Evolutionary conservation across 2,797 vertebrate species (phyloP), one percentile per base, ranked within the genome.

Genomic region (Tarsius wallacei): DNA sequence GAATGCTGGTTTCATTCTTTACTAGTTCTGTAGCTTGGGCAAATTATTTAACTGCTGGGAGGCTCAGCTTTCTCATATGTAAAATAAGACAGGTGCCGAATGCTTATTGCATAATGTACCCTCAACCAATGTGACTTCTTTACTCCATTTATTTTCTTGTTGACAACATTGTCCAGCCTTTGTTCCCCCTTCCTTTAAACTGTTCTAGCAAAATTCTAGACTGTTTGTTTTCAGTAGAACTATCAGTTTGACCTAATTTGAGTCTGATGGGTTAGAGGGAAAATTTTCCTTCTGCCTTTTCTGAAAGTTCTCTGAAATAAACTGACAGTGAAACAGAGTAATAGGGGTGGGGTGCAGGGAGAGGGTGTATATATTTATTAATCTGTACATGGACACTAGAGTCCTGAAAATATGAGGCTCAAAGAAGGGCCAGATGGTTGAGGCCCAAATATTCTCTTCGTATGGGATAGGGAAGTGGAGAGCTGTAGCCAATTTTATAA

Each of bases 201-300:
- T 73, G 13, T 88, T 93, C n/a, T 51, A 47, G 64, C 47, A 96
- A 53, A 82, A 82, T 47, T 81, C 21, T 77, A 84, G 78, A 73
- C 36, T 77, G 14, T 76, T 22, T 82, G 14, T 76, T 33, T 93
- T 33, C 83, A 77, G 21, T 94, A 80, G 33, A 93, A 77, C 12
- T 91, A 64, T 90, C 17, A 70, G 21, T 87, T 87, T 85, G 64
- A n/a, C 47, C 22, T 93, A 70, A 93, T 89, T 47, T 86, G 26
- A 77, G 16, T 57, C 53, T 80, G 55, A 5, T 10, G 7, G 53
- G n/a, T 8, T 14, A 55, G 22, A 26, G 33, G 22, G 53, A 33
- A 57, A 80, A 57, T 21, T 36, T 80, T 2, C n/a, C n/a, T 57
- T 80, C 21, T 55, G 22, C 8, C 7, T 13, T 57, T 13, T 36